Base-by-base conservation (phyloP, 2,113 vertebrate species). In the Bubo bubo region DNA sequence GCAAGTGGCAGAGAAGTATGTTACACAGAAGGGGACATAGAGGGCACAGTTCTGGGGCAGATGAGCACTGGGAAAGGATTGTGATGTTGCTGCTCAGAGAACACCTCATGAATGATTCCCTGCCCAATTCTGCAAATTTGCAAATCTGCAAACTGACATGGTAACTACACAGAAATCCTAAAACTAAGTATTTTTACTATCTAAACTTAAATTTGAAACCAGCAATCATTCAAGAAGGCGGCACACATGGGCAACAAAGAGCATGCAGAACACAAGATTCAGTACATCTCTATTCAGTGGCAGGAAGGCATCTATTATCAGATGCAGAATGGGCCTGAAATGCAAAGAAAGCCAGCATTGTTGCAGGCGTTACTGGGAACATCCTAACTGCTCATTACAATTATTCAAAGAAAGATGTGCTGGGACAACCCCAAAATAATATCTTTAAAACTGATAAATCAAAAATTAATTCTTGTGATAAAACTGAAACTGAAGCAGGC, bases 291-390 rank as follows among this genome's bases (percentile, higher is more conserved):
- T 92, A 89, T 95, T 97, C 93, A 95, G 84, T 1, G 2, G 86
- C 94, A 96, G 96, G 94, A 97, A 94, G 84, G 91, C 89, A 85
- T 91, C 91, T 95, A 97, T 95, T 97, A 91, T 93, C 87, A 93
- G 77, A 93, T 11, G 74, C 63, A 90, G 67, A 96, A 96, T 41
- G 34, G 89, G 56, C 26, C 70, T 6, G 16, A 75, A 87, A 87
- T 45, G 93, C 81, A 72, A 87, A 96, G 96, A 97, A 96, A 96
- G 95, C 26, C 77, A 75, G 87, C 90, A 93, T n/a, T 96, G 95
- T 95, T 90, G 63, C 59, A 41, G 22, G 39, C 20, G 0, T 52
- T 75, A 75, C 90, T 76, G 74, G 86, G 37, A 91, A 89, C 79
- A 95, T 92, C 87, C 80, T 74, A 91, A 79, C 70, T 45, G 55